Evolutionary conservation across 2,888 invertebrate genomes (phyloP), one percentile per base, ranked within the genome.

Genomic region (Drosophila longiperda): DNA sequence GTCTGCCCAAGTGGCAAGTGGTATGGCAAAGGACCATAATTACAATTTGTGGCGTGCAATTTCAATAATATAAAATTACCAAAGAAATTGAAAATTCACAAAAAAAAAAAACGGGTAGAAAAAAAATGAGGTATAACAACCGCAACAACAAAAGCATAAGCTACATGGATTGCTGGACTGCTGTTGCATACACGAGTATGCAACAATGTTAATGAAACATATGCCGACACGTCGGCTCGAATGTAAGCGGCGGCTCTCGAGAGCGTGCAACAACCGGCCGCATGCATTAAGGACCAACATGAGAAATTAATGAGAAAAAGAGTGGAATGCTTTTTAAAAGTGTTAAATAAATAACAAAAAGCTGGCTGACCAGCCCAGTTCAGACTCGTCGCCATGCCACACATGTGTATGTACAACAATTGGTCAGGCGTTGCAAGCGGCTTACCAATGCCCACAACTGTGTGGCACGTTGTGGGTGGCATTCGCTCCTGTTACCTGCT

Each of bases 51-150:
- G 89, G 83, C 71, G 61, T 89, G 77, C 84, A 75, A 89, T 89
- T 90, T 85, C 88, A 90, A 89, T 89, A 89, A 90, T 89, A 90
- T 87, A 78, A 89, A 90, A 90, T 89, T 90, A 87, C 90, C 87
- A 87, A 90, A 89, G 87, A 85, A 90, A 89, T 87, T 88, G 87
- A 77, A 90, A 88, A 87, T 82, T 66, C 75, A 74, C 66, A 78
- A 79, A 64, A 66, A 78, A 65, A 50, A 12, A 45, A 65, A 50
- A 12, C 40, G 15, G 23, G 36, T 34, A 33, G 32, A 15, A 49
- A 52, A 61, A 61, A 66, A 65, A 54, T 42, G 11, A 57, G 34
- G 11, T 11, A 33, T 20, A 26, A 42, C 32, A 62, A 60, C 49
- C 54, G 40, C 48, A 61, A 48, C 38, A 48, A 45, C 52, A 55